These are phyloP conservation scores for Intoshia linei DNA, from an alignment of 1,140 invertebrate genomes.

Conservation along the genomic window DNA sequence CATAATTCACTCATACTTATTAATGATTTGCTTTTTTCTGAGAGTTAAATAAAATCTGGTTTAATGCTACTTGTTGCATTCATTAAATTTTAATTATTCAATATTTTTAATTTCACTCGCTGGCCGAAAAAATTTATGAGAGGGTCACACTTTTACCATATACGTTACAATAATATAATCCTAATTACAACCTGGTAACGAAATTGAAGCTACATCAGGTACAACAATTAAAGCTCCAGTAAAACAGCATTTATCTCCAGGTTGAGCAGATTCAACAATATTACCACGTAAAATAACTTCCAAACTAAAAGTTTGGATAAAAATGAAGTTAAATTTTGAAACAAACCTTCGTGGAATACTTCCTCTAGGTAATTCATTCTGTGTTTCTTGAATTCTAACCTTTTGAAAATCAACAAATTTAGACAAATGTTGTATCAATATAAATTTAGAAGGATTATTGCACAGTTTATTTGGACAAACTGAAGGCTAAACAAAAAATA, in stretches of 20 bases:
- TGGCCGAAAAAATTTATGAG: too few species aligned
- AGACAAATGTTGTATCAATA: conserved; percentile 63
- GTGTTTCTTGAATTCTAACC: conserved; percentile 81
- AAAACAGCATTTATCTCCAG: conserved; percentile 62
- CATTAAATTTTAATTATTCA: background rate
- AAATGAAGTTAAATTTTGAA: background rate
- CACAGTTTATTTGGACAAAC: conserved; percentile 82
- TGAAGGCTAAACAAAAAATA: conserved; percentile 33
- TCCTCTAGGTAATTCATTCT: conserved; percentile 71
- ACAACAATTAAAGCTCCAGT: conserved; percentile 78
- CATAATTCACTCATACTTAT: too few species aligned
- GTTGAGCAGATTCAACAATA: conserved; percentile 72
- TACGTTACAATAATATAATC: too few species aligned
- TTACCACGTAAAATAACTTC: conserved; percentile 82
- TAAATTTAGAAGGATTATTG: conserved; percentile 52
- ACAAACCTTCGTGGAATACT: conserved; percentile 51
- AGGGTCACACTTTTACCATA: background rate
- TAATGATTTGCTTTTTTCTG: conserved; percentile 1
- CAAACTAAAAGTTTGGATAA: conserved; percentile 29
- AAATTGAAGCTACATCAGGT: conserved; percentile 56
- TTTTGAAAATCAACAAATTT: conserved; percentile 94
- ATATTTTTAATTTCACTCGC: too few species aligned
- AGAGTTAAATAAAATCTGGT: background rate
- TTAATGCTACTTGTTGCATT: too few species aligned
- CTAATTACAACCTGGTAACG: conserved; percentile 33